Percentiles rank a stretch among this genome's conserved stretches.
phyloP scores from a whole-genome alignment of 2,113 vertebrate species.

The Triplophysa dalaica region DNA sequence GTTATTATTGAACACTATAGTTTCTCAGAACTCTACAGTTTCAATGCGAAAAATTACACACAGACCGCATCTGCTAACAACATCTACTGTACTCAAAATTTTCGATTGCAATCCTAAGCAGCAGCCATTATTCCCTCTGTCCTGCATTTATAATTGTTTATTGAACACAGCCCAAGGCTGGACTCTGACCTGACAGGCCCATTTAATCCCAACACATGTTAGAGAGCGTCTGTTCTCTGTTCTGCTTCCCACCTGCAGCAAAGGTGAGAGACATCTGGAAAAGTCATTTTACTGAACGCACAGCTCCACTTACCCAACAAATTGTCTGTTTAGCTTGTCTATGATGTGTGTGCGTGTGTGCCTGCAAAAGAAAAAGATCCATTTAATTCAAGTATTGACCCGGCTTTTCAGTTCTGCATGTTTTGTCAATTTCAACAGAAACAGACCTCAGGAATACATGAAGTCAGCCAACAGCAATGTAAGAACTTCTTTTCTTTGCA shows the following conservation, averaged over 20 bases:
- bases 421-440: too few species aligned
- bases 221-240: background rate
- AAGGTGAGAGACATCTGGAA: constrained; percentile 13
- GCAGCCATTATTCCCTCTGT: constrained; percentile 14
- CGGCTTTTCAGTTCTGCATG: too few species aligned
- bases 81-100: background rate
- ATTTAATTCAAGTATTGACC: too few species aligned
- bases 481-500: too few species aligned
- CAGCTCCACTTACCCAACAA: background rate
- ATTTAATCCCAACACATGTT: constrained; percentile 1
- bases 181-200: constrained; percentile 39
- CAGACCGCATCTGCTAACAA: too few species aligned
- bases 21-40: background rate
- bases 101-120: background rate
- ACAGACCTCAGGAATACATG: too few species aligned
- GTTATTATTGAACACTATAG: background rate
- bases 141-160: constrained; percentile 66
- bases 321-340: background rate
- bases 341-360: background rate
- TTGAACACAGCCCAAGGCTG: constrained; percentile 64
- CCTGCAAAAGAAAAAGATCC: background rate
- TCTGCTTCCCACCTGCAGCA: background rate
- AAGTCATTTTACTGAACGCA: constrained; percentile 15
- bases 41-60: background rate
- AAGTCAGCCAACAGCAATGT: too few species aligned